Evolutionary conservation across 2,113 vertebrate genomes (phyloP).

Genomic region (Seriola quinqueradiata): DNA sequence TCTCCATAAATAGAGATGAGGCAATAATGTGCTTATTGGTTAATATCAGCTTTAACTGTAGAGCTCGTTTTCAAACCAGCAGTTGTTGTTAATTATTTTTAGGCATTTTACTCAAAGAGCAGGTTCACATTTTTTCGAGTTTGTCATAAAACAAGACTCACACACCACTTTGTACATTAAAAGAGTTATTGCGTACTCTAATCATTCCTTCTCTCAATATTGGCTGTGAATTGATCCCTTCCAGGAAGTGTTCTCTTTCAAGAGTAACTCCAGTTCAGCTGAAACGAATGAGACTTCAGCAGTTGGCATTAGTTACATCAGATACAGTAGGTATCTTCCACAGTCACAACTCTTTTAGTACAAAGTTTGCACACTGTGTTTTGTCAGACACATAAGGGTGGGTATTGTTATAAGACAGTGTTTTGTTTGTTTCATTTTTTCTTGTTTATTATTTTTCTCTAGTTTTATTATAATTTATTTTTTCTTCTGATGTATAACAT

Average conservation of each 20-base stretch:
- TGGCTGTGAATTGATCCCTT: neutral
- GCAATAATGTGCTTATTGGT: neutral
- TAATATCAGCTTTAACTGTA: neutral
- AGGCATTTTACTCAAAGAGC: neutral
- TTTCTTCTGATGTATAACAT: too few relatives aligned
- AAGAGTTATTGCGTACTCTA: neutral
- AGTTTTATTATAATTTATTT: too few relatives aligned
- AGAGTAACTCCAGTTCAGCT: too few relatives aligned
- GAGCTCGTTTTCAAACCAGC: neutral
- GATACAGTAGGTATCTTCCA: too few relatives aligned
- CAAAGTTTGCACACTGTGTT: too few relatives aligned
- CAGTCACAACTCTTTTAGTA: too few relatives aligned
- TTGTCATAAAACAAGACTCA: neutral
- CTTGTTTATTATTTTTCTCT: too few relatives aligned
- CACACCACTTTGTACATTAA: neutral
- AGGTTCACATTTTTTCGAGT: neutral
- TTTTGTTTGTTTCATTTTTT: too few relatives aligned
- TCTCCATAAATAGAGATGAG: neutral
- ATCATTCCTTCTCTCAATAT: neutral
- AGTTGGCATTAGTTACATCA: neutral
- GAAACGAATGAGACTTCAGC: neutral
- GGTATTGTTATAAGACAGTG: too few relatives aligned
- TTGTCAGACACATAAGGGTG: too few relatives aligned
- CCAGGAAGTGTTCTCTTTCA: neutral
- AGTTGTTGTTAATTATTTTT: neutral